phyloP scores from a whole-genome alignment of 2,888 invertebrate genomes.

The Hemistola chrysoprasaria region DNA sequence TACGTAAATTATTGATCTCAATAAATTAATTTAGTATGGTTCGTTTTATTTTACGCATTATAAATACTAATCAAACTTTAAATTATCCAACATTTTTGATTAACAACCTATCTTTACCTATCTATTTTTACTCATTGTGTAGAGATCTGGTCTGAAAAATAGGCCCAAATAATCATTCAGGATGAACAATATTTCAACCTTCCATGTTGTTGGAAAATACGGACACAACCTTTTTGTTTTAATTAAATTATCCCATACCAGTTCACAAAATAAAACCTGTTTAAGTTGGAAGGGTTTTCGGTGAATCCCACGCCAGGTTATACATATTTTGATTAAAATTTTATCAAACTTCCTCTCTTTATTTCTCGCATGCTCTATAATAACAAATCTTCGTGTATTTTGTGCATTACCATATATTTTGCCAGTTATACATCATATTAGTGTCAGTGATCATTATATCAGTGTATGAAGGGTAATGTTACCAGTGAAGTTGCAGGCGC shows the following conservation, averaged over 20 bases:
- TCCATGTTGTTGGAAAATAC: slow-evolving; percentile 1
- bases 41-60: too few relatives aligned
- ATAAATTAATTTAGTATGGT: too few relatives aligned
- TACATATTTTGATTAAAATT: slow-evolving; percentile 57
- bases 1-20: too few relatives aligned
- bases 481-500: too few relatives aligned
- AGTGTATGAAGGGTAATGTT: too few relatives aligned
- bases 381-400: slow-evolving; percentile 43
- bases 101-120: too few relatives aligned
- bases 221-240: slow-evolving; percentile 16
- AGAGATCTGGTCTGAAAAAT: slow-evolving; percentile 6
- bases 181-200: slow-evolving; percentile 11
- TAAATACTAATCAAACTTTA: too few relatives aligned
- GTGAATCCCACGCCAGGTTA: slow-evolving; percentile 29
- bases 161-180: slow-evolving; percentile 1
- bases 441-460: too few relatives aligned
- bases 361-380: slow-evolving; percentile 47
- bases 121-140: too few relatives aligned
- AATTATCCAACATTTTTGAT: too few relatives aligned
- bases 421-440: too few relatives aligned
- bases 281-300: slow-evolving; percentile 33
- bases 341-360: slow-evolving; percentile 49
- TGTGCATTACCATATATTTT: too few relatives aligned
- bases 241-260: slow-evolving; percentile 16
- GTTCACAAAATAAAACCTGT: slow-evolving; percentile 27